These are phyloP conservation scores for Aleiodes sp. DNA, from an alignment of 1,140 invertebrate genomes.

Conservation along the genomic window DNA sequence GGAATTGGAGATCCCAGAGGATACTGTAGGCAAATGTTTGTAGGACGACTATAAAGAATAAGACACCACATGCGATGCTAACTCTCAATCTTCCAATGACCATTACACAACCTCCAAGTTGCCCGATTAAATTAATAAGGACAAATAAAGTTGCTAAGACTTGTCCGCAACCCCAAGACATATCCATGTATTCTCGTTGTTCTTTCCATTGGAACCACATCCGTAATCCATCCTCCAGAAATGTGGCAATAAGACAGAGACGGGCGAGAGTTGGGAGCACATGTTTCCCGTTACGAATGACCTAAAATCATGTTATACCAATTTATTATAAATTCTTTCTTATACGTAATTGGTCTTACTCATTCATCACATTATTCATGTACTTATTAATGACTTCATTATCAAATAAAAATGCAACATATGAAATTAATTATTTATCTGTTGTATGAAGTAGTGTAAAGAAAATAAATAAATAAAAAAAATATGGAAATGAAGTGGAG, in stretches of 20 bases:
- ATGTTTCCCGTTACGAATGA: conserved; percentile 91
- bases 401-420: too few species aligned
- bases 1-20: conserved; percentile 97
- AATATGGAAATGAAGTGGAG: too few species aligned
- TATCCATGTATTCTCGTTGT: conserved; percentile 97
- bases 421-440: too few species aligned
- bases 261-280: conserved; percentile 94
- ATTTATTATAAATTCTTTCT: neutral
- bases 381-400: too few species aligned
- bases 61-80: conserved; percentile 90
- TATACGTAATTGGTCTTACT: too few species aligned
- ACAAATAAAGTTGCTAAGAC: conserved; percentile 93
- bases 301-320: conserved; percentile 68
- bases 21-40: conserved; percentile 98
- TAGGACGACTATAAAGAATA: conserved; percentile 96
- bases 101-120: conserved; percentile 95
- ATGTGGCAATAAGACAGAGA: conserved; percentile 98
- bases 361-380: too few species aligned
- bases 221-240: conserved; percentile 97
- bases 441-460: too few species aligned
- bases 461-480: too few species aligned
- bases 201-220: conserved; percentile 99
- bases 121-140: conserved; percentile 92
- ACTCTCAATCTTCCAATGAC: conserved; percentile 93
- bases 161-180: conserved; percentile 97